Evolutionary conservation across 2,797 vertebrate genomes (phyloP), one percentile per base, ranked within the genome.

Genomic region (Gobio occitaniae): DNA sequence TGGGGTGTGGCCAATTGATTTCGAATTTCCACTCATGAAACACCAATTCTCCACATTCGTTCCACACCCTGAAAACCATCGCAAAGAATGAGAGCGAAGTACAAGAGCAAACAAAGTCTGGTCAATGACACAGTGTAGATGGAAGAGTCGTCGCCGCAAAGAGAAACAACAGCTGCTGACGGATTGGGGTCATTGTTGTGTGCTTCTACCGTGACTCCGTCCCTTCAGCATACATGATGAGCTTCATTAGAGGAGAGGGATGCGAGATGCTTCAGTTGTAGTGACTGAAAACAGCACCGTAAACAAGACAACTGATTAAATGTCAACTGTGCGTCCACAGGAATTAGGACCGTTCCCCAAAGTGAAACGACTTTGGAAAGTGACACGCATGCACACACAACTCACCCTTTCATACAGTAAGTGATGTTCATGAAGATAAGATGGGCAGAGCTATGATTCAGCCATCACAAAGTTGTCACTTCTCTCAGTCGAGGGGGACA

Each of bases 101-200:
- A 6, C 29, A 44, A 63, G 63, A 80, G n/a, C 52, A 52, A 82
- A 41, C 38, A 44, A 47, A 70, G 78, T 65, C 69, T 66, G 78
- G 82, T 76, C 78, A 77, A 19, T 74, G 86, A 68, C 65, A 80
- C 54, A 36, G 54, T 61, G 70, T 75, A 47, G 80, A 72, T 36
- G 75, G 50, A 71, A 65, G 84, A 84, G 84, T 76, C 61, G 41
- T 66, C 21, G 72, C 50, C 92, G 91, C 91, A 91, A 93, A 92
- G 92, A 91, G 92, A 92, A 90, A 91, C 90, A 94, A 94, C 91
- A 93, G 91, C 91, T 89, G 91, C 91, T 94, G 95, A 95, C 93
- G 91, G 94, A 95, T 94, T 94, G 93, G 94, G 95, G 95, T 95
- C 94, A 94, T 89, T 86, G 65, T 91, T 92, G 92, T 85, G 82